Base-by-base conservation (phyloP, 2,797 vertebrate species). In the Eidolon dupreanum region DNA sequence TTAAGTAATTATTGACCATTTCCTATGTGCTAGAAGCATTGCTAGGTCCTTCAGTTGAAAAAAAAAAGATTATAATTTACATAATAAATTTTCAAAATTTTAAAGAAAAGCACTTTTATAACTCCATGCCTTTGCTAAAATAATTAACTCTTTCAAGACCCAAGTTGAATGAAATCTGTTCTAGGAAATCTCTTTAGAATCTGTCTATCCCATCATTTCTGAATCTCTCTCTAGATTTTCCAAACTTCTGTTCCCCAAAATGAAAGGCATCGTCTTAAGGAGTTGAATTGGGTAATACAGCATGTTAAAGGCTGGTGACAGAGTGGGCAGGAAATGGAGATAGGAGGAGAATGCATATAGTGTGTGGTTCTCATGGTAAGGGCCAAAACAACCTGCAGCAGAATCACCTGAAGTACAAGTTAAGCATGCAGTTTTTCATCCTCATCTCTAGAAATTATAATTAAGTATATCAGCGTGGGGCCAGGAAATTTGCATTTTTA, bases 71-170 rank as follows among this genome's bases (percentile, higher is more conserved):
- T 81, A 51, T 89, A 6, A 43, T 57, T 77, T 61, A 38, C 22
- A 10, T n/a, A 51, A 51, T n/a, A 75, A 13, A 28, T 65, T 49
- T 87, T 73, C 20, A 17, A n/a, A n/a, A 1, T 57, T 41, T 90
- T 88, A 43, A 71, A 79, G n/a, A 19, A 88, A 90, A 88, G n/a
- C 8, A 85, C 5, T 51, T 83, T 68, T 71, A 77, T 1, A n/a
- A 5, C 19, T 87, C 7, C 26, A 33, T 59, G 55, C 5, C 83
- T 74, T 79, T 84, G 63, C 24, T 78, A 55, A 86, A 38, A 57
- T 85, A 41, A 85, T 85, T 66, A 83, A 85, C 20, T 82, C 53
- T 51, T 57, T 91, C 9, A 94, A 79, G 22, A 41, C n/a, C n/a
- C 51, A 74, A 43, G 19, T 4, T 65, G 20, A 82, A 89, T 82